Evolutionary conservation across 1,140 invertebrate genomes (phyloP), one percentile per base, ranked within the genome.

Genomic region (Druon quercuslanigerum): DNA sequence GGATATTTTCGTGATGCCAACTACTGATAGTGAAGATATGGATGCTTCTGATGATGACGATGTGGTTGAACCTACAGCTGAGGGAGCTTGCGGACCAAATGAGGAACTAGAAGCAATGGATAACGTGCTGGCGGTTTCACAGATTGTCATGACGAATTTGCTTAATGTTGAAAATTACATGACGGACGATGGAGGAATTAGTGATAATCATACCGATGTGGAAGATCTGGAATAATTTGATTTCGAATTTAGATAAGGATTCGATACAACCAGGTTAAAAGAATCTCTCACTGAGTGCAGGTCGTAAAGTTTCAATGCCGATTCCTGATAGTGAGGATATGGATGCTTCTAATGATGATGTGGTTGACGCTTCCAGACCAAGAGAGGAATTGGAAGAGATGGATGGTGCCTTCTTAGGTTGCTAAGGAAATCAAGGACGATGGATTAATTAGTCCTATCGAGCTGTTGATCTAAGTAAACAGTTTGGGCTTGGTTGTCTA

Each of bases 1-100:
- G 0, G 84, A 89, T 5, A 86, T 87, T 14, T 16, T 83, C 1
- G 73, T 87, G 0, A 72, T 85, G 84, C 86, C 86, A 0, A 84
- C 85, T 0, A 92, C 91, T 1, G 90, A 92, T 13, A 89, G 79
- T 50, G 91, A 92, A 40, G 89, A 91, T 8, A 88, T 91, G 86
- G 88, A 88, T 1, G 84, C 86, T 0, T 91, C 90, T 0, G 90
- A 88, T 16, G 88, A 88, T 0, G 89, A 90, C 1, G 85, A 86
- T 9, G 87, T 89, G 1, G 85, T 85, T 9, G 71, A 72, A 3
- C 5, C 3, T 33, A 4, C 5, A 0, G 76, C 82, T 1, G 87
- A 89, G 0, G 85, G 80, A 1, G 86, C 88, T 17, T 88, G 79
- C 13, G 25, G 25, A 33, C 25, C 3, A 33, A 75, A 40, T 4